A percentile compares a stretch with the other conserved stretches of the same genome.
These are phyloP conservation scores for Helobdella robusta DNA, from an alignment of 2,888 invertebrate species.

Conservation along the genomic window DNA sequence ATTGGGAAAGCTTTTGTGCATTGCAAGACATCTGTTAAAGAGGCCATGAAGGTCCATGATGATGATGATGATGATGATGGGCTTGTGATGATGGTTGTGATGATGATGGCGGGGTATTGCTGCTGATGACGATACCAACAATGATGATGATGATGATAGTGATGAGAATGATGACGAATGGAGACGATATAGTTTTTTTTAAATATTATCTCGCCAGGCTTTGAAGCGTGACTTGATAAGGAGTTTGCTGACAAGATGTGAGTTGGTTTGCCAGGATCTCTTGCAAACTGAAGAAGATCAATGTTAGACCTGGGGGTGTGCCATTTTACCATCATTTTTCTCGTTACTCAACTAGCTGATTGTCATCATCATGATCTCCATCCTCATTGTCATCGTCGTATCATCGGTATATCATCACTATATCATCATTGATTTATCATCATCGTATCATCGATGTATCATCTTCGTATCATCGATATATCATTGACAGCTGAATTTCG, in stretches of 20 bases:
- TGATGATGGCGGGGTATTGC: not conserved
- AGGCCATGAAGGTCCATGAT: constrained; percentile 55
- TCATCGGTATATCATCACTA: too few relatives aligned
- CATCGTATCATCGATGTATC: too few relatives aligned
- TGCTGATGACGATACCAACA: not conserved
- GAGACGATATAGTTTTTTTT: not conserved
- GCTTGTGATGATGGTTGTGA: not conserved
- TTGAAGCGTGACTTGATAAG: constrained; percentile 74
- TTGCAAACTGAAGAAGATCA: constrained; percentile 64
- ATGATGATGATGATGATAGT: not conserved
- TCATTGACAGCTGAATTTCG: constrained; percentile 57
- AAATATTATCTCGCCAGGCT: constrained; percentile 49
- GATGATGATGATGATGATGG: not conserved
- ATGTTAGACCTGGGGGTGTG: too few relatives aligned
- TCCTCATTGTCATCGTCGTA: too few relatives aligned
- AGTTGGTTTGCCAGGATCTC: constrained; percentile 83
- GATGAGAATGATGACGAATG: not conserved
- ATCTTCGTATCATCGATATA: constrained; percentile 1
- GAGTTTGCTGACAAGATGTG: constrained; percentile 72
- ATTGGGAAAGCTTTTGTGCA: constrained; percentile 68
- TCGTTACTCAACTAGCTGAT: too few relatives aligned
- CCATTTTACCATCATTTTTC: too few relatives aligned
- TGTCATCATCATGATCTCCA: too few relatives aligned
- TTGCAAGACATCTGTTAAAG: constrained; percentile 64
- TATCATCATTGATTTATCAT: too few relatives aligned